Evolutionary conservation across 2,113 vertebrate genomes (phyloP), one percentile per base, ranked within the genome.

Genomic region (Erpornis zantholeuca): DNA sequence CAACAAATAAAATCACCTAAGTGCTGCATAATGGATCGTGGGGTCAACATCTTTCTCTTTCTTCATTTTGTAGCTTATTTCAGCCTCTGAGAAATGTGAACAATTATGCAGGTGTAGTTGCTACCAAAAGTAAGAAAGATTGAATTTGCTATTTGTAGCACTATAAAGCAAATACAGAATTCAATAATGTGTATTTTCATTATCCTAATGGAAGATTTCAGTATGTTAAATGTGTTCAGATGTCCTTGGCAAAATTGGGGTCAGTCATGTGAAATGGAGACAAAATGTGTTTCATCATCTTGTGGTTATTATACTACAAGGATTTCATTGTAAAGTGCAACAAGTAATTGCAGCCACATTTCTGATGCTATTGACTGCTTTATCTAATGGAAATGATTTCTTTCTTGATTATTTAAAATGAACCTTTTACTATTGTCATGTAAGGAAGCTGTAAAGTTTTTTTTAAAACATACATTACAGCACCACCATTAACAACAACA

Each of bases 301-400:
- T 71, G 56, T 82, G 69, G 68, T 96, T 97, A 86, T 83, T 95
- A 88, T 57, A 80, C 96, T 96, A 92, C 87, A 87, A 96, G 83
- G 71, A 91, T 93, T 96, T 93, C 93, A 82, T 91, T 97, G 96
- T 96, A 92, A 88, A 92, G 82, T 79, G 93, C 96, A 97, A 96
- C 96, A 96, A 94, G 95, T 96, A 97, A 97, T 97, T 95, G 93
- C 82, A 94, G 53, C 86, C 88, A 93, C 29, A 15, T 93, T 95
- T 78, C 90, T 72, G 69, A 87, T 69, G 29, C 64, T 95, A 68
- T 96, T 82, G 95, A 63, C 95, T 97, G 64, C 92, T 95, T 96
- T 84, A 88, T 94, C 93, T 97, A 93, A 96, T 83, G 83, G 83
- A 84, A 78, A 84, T 95, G 8, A 93, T 92, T 96, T 94, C 94